A percentile compares a stretch with the other conserved stretches of the same genome.
Evolutionary conservation across 2,888 invertebrate genomes (phyloP).

Genomic region (Hemithea aestivaria): DNA sequence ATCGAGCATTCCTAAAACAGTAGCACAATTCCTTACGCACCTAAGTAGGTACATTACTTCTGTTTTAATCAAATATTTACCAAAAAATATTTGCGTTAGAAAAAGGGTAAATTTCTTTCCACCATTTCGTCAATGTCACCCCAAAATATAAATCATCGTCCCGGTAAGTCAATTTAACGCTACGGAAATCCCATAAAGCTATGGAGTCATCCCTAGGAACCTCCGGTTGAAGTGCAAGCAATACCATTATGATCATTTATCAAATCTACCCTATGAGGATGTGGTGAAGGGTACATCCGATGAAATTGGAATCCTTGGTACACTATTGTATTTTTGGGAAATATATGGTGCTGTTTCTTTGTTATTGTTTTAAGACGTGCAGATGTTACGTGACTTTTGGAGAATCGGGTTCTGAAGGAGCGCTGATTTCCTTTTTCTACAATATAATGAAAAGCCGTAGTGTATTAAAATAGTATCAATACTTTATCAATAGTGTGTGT

Average conservation of each 20-base stretch:
- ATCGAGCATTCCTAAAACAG: too few relatives aligned
- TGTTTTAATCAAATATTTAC: too few relatives aligned
- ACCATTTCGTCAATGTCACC: conserved; percentile 9
- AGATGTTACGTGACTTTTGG: too few relatives aligned
- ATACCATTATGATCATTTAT: conserved; percentile 26
- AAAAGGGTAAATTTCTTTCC: conserved; percentile 3
- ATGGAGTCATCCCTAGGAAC: conserved; percentile 18
- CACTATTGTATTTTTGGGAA: conserved; percentile 6
- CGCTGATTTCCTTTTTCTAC: too few relatives aligned
- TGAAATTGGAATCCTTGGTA: conserved; percentile 14
- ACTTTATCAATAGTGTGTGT: too few relatives aligned
- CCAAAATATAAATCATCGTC: conserved; percentile 27
- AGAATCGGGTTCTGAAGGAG: too few relatives aligned
- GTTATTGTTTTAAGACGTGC: too few relatives aligned
- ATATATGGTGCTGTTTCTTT: conserved; percentile 3
- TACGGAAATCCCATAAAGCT: conserved; percentile 28
- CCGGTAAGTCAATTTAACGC: conserved; percentile 36
- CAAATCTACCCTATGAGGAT: conserved; percentile 15
- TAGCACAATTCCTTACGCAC: too few relatives aligned
- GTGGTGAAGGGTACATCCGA: conserved; percentile 15
- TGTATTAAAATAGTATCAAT: too few relatives aligned
- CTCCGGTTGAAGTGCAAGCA: conserved; percentile 19
- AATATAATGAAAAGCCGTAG: too few relatives aligned
- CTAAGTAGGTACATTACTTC: too few relatives aligned
- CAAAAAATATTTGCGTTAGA: too few relatives aligned